Evolutionary conservation across 1,140 invertebrate genomes (phyloP), one percentile per base, ranked within the genome.

Genomic region (Gonatopus flavifemur): DNA sequence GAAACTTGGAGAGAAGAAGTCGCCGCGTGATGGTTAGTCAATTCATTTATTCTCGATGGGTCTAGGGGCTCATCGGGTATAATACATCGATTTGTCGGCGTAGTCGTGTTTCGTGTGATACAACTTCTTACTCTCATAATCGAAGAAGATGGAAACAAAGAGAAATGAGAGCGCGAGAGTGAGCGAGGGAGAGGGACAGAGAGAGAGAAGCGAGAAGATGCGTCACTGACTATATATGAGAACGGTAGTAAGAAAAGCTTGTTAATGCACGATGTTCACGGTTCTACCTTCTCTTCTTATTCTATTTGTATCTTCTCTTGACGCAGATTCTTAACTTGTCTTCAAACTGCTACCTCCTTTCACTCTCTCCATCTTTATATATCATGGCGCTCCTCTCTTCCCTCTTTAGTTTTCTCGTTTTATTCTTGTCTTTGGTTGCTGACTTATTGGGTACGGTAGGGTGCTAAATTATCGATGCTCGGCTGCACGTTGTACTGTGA

Each of bases 11-110:
- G 41, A 33, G 36, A 18, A 24, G 15, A 25, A 49, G 35, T 36
- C 18, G 22, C 46, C 35, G 50, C 24, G 61, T 55, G 52, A 43
- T 66, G 55, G 65, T 67, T 62, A 62, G 58, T 58, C 67, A 72
- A 73, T 73, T 72, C 69, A 72, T 73, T 73, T 72, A 72, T 73
- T 72, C 68, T 55, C 55, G 65, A 56, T 64, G 60, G 66, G 61
- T 61, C 56, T n/a, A n/a, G 57, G 58, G 42, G 54, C 59, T 58
- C 61, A 58, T 58, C 53, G 52, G 57, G 69, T 62, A 74, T 74
- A 76, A 73, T 75, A 64, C 56, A 62, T 71, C 72, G 71, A 76
- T 76, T 74, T 76, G 70, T 73, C 69, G 70, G 71, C 71, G 57
- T 64, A 62, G 45, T n/a, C 65, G 66, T 67, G 71, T 69, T 61